These are phyloP conservation scores for Sarcophaga bullata DNA, from an alignment of 1,140 invertebrate species.

Conservation along the genomic window DNA sequence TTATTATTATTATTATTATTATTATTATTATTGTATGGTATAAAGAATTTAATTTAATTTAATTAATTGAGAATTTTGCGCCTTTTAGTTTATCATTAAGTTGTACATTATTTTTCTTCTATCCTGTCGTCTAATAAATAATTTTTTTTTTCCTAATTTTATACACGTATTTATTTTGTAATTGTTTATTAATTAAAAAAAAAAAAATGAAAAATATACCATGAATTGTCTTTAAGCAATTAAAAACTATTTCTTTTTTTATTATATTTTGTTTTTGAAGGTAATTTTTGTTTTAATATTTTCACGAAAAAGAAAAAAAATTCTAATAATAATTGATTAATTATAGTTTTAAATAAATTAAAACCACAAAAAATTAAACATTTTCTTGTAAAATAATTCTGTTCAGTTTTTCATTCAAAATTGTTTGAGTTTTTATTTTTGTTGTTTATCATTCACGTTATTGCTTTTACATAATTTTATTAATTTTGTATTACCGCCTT, in stretches of 20 bases:
- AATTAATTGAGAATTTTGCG: neutral
- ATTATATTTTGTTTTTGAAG: neutral
- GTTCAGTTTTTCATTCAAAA: neutral
- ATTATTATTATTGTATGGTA: neutral
- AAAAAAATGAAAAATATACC: too few relatives aligned
- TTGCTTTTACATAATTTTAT: too few relatives aligned
- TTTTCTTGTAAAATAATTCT: constrained; percentile 1
- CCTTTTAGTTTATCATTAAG: constrained; percentile 12
- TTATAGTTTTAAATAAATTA: constrained; percentile 12
- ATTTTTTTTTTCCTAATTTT: neutral
- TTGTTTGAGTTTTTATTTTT: constrained; percentile 1
- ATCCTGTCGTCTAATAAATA: neutral
- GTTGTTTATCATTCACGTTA: too few relatives aligned
- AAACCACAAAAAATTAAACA: constrained; percentile 5
- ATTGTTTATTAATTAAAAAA: neutral
- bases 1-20: neutral
- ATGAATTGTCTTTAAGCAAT: neutral
- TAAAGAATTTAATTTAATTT: constrained; percentile 9
- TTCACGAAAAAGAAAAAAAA: neutral
- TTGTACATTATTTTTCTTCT: constrained; percentile 21
- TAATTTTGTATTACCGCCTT: too few relatives aligned
- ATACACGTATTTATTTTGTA: neutral
- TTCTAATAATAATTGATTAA: neutral
- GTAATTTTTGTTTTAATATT: neutral
- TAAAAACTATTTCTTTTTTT: neutral